These are phyloP conservation scores for Urocyon cinereoargenteus DNA, from an alignment of 2,797 vertebrate species.

Conservation along the genomic window DNA sequence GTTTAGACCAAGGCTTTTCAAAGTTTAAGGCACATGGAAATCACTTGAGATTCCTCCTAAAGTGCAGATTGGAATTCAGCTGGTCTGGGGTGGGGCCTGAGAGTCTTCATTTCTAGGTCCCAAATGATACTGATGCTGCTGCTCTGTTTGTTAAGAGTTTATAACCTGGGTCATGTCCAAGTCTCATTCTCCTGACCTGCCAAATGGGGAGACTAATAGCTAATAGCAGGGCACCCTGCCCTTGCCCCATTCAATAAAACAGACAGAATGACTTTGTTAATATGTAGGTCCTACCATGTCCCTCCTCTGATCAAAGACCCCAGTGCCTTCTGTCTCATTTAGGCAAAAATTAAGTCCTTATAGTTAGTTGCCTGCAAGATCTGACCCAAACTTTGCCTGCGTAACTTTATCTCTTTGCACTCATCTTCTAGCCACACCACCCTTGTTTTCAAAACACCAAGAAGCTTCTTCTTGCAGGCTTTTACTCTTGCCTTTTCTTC, in stretches of 20 bases:
- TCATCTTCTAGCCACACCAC: background rate
- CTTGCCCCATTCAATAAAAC: background rate
- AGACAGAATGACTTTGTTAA: background rate
- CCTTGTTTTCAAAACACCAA: background rate
- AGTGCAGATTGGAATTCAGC: background rate
- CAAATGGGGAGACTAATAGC: background rate
- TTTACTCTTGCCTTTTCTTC: background rate
- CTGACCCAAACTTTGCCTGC: background rate
- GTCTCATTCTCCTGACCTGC: background rate
- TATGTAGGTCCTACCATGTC: background rate
- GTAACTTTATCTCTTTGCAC: background rate
- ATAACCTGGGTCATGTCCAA: background rate
- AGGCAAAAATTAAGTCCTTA: background rate
- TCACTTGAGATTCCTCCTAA: background rate
- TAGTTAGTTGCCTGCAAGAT: background rate
- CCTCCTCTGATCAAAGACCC: background rate
- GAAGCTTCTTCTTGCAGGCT: background rate
- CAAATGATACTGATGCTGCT: background rate
- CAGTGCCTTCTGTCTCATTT: background rate
- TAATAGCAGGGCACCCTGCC: background rate
- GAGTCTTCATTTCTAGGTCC: background rate
- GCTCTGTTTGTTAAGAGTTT: background rate
- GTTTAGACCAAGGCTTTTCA: background rate
- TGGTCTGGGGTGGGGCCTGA: background rate
- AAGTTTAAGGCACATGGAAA: background rate